Base-by-base conservation (phyloP, 2,113 vertebrate species). In the Thryonomys swinderianus region DNA sequence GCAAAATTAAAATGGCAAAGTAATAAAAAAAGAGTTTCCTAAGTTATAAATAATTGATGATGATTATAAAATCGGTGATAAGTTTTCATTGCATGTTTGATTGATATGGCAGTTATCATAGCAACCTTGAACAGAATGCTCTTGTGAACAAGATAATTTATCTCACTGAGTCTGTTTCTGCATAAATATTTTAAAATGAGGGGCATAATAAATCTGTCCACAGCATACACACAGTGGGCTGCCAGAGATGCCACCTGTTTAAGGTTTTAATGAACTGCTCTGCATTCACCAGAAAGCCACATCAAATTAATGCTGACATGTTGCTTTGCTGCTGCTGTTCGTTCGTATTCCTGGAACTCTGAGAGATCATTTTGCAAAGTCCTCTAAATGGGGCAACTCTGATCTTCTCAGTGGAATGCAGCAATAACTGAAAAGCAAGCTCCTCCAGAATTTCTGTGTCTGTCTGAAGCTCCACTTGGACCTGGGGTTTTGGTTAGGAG, bases 171-270 rank as follows among this genome's bases (percentile, higher is more conserved):
- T 88, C 91, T 0, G 0, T 96, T 98, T 96, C 88, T 96, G 95
- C 92, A 95, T 97, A 97, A 98, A 98, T 98, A 97, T 98, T 98
- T 98, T 93, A 96, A 98, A 98, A 97, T 96, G 93, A 97, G 97
- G 98, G 82, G 74, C 66, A 25, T 97, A 98, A 97, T 98, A 94
- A 98, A 98, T 98, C 97, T 98, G 95, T 97, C 97, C 94, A 4
- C 57, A 97, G 82, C 6, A 0, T 74, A 71, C 66, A 95, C 74
- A 82, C 93, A 87, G 85, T 89, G 96, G 96, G 87, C 96, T 98
- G 97, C 97, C 97, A 98, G 97, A 96, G 91, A 73, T 98, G 96
- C 97, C 98, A 98, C 98, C 98, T 98, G 97, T 96, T 98, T 93
- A 94, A 94, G 94, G 88, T 97, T 97, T 98, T 98, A 98, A 98